Percentiles rank a stretch among this genome's conserved stretches.
Conservation (phyloP, 1,140 invertebrate species). For the Drosophila jambulina region DNA sequence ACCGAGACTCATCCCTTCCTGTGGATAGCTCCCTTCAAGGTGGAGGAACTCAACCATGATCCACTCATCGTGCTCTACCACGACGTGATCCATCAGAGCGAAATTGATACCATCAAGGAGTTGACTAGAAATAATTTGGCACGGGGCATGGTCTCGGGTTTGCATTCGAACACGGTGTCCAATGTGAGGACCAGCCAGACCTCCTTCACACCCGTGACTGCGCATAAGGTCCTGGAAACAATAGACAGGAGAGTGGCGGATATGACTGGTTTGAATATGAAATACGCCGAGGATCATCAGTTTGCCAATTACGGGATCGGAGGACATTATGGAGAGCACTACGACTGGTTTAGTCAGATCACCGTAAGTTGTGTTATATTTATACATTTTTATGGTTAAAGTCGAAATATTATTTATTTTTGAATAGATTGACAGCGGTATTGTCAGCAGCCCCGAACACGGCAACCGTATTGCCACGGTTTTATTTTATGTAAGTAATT, state of each 20-base stretch:
- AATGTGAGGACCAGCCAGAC: constrained; percentile 98
- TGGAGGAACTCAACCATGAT: constrained; percentile 93
- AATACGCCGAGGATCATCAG: constrained; percentile 88
- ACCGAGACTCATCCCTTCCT: constrained; percentile 91
- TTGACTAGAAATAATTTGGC: constrained; percentile 92
- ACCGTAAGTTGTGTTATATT: constrained; percentile 34
- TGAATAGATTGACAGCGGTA: constrained; percentile 25
- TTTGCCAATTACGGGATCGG: constrained; percentile 90
- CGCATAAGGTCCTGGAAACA: constrained; percentile 90
- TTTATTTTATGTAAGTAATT: constrained; percentile 76
- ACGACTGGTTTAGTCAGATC: constrained; percentile 85
- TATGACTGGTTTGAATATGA: constrained; percentile 93
- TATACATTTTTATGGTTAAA: not conserved
- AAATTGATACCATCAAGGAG: constrained; percentile 94
- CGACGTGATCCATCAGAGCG: constrained; percentile 94
- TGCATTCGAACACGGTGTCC: constrained; percentile 90
- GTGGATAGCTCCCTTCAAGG: constrained; percentile 94
- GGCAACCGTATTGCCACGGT: constrained; percentile 82
- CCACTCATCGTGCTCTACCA: constrained; percentile 95
- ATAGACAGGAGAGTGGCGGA: constrained; percentile 91
- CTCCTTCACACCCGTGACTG: constrained; percentile 94
- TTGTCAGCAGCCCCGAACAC: constrained; percentile 29
- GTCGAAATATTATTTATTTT: not conserved
- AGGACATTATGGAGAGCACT: constrained; percentile 90
- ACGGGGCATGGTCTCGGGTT: constrained; percentile 90